A percentile compares a stretch with the other conserved stretches of the same genome.
These are phyloP conservation scores for Eretmocerus hayati DNA, from an alignment of 2,888 invertebrate species.

Conservation along the genomic window DNA sequence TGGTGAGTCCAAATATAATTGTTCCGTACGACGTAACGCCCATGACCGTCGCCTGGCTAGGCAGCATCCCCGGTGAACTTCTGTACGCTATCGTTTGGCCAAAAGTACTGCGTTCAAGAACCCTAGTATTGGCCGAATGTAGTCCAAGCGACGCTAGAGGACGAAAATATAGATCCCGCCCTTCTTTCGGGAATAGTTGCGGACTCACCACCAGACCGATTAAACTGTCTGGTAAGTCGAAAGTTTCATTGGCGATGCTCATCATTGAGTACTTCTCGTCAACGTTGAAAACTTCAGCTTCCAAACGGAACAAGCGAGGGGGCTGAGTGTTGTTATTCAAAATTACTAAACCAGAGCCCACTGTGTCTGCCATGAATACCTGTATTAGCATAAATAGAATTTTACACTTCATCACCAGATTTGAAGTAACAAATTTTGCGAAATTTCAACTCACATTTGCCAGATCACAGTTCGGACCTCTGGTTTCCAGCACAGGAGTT, in stretches of 20 bases:
- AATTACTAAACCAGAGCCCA: slow-evolving; percentile 14
- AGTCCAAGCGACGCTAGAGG: slow-evolving; percentile 29
- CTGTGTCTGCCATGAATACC: slow-evolving; percentile 19
- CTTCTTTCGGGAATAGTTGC: not conserved
- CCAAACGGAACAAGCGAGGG: slow-evolving; percentile 21
- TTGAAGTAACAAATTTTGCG: not conserved
- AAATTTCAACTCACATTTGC: not conserved
- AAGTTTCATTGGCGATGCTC: slow-evolving; percentile 50
- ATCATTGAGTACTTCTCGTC: slow-evolving; percentile 11
- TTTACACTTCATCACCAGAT: not conserved
- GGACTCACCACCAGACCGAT: slow-evolving; percentile 59
- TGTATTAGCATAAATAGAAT: too few relatives aligned
- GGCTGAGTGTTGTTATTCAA: slow-evolving; percentile 3
- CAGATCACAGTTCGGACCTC: slow-evolving; percentile 14
- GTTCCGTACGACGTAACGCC: slow-evolving; percentile 28
- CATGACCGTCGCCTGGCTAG: slow-evolving; percentile 17
- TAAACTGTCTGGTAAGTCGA: slow-evolving; percentile 62
- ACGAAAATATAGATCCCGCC: slow-evolving; percentile 23
- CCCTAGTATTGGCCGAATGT: slow-evolving; percentile 1
- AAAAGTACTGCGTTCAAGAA: not conserved
- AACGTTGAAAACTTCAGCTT: slow-evolving; percentile 19
- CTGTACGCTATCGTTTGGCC: not conserved
- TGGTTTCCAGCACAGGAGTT: slow-evolving; percentile 28
- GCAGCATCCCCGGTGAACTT: slow-evolving; percentile 7
- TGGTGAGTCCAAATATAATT: slow-evolving; percentile 40